A percentile compares a stretch with the other conserved stretches of the same genome.
Evolutionary conservation across 2,797 vertebrate genomes (phyloP).

Genomic region (Centropyge bicolor): DNA sequence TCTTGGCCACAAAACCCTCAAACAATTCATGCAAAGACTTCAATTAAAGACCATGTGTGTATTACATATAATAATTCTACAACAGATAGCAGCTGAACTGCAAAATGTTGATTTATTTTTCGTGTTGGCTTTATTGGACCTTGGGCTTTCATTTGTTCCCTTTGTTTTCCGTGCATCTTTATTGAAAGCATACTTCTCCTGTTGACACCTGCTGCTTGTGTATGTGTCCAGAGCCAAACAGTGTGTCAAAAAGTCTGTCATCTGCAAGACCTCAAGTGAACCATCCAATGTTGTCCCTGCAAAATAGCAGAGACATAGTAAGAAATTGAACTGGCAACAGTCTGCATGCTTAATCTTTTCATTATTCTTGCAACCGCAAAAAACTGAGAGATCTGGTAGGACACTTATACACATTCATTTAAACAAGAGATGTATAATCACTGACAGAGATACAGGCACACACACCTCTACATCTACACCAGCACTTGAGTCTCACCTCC

Average conservation of each 20-base stretch:
- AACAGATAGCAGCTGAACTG: neutral
- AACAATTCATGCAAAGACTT: neutral
- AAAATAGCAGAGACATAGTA: slow-evolving; percentile 39
- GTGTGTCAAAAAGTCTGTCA: slow-evolving; percentile 65
- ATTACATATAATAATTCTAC: neutral
- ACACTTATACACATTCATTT: neutral
- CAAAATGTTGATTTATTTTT: slow-evolving; percentile 13
- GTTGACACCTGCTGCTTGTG: slow-evolving; percentile 75
- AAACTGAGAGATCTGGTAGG: neutral
- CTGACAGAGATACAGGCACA: neutral
- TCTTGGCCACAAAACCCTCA: neutral
- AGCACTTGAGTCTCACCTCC: too few species aligned
- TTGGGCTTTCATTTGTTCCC: slow-evolving; percentile 63
- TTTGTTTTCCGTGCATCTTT: slow-evolving; percentile 41
- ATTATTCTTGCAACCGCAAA: neutral
- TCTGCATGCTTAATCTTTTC: neutral
- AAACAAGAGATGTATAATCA: neutral
- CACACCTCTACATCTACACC: neutral
- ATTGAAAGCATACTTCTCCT: slow-evolving; percentile 73
- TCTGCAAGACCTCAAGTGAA: slow-evolving; percentile 80
- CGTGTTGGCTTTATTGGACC: slow-evolving; percentile 46
- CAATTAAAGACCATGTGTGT: neutral
- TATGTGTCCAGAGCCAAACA: slow-evolving; percentile 84
- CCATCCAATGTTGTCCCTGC: slow-evolving; percentile 75
- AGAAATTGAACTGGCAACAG: neutral